Percentiles rank a stretch among this genome's conserved stretches.
Conservation (phyloP, 2,113 vertebrate genomes). For the Psettodes erumei region DNA sequence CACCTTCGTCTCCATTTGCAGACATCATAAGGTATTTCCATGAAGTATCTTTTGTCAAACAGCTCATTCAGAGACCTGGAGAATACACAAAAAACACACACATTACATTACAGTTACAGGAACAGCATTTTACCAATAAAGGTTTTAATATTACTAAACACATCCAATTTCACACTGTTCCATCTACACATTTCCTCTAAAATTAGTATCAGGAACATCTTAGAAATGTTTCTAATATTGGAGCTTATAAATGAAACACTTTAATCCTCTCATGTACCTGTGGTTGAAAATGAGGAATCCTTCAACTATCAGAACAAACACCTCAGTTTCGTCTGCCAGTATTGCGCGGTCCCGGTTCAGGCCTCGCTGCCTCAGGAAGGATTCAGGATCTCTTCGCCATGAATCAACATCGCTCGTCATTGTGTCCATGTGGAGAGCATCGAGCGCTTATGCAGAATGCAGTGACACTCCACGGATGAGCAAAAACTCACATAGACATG, state of each 20-base stretch:
- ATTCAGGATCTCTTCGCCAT: conserved; percentile 80
- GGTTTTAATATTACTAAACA: background rate
- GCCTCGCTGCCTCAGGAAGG: conserved; percentile 48
- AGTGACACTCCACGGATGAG: background rate
- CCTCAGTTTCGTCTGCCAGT: conserved; percentile 29
- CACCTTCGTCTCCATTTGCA: conserved; percentile 91
- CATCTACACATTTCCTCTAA: no score
- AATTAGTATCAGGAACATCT: background rate
- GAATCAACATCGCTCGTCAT: conserved; percentile 86
- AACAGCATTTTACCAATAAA: background rate
- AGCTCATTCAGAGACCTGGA: conserved; percentile 87
- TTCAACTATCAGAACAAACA: conserved; percentile 90
- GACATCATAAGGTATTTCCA: conserved; percentile 91
- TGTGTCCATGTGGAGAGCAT: conserved; percentile 91
- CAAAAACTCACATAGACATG: background rate
- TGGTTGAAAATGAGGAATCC: conserved; percentile 95
- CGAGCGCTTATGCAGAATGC: conserved; percentile 82
- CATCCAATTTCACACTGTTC: no score
- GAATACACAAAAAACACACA: conserved; percentile 12
- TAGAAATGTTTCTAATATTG: no score
- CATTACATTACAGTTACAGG: background rate
- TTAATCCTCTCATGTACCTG: conserved; percentile 81
- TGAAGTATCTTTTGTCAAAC: conserved; percentile 90
- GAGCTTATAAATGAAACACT: background rate
- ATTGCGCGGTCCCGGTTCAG: background rate